phyloP scores from a whole-genome alignment of 2,888 invertebrate species.

The Oscheius sp. region DNA sequence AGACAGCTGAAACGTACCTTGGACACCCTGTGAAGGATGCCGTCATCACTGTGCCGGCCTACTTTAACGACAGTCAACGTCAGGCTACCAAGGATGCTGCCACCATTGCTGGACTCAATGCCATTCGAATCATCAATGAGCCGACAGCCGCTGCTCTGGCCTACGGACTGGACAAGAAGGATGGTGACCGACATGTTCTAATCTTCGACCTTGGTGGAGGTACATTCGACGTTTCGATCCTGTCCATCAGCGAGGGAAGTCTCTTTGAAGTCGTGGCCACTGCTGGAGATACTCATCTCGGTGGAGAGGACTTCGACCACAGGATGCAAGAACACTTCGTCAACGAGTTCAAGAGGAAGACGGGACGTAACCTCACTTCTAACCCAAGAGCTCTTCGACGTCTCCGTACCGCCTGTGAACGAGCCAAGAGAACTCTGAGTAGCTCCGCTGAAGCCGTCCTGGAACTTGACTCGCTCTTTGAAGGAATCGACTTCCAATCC shows the following conservation, averaged over 20 bases:
- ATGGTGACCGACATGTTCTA: constrained; percentile 62
- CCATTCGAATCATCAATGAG: constrained; percentile 76
- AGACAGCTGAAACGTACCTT: constrained; percentile 74
- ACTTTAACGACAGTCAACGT: constrained; percentile 81
- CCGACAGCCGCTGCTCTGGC: constrained; percentile 82
- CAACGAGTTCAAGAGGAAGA: constrained; percentile 77
- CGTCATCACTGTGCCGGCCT: constrained; percentile 89
- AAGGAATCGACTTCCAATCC: constrained; percentile 95
- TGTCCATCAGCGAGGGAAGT: constrained; percentile 57
- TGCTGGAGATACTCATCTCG: constrained; percentile 82
- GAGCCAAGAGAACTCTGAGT: constrained; percentile 80
- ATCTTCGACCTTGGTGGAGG: constrained; percentile 75
- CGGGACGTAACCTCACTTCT: constrained; percentile 85
- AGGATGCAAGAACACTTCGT: constrained; percentile 74
- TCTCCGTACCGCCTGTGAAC: constrained; percentile 87
- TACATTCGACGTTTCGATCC: constrained; percentile 76
- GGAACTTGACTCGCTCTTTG: constrained; percentile 93
- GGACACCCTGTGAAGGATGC: constrained; percentile 78
- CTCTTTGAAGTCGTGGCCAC: constrained; percentile 74
- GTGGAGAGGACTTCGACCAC: constrained; percentile 64
- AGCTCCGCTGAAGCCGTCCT: constrained; percentile 77
- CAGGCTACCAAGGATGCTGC: constrained; percentile 79
- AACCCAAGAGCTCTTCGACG: constrained; percentile 91
- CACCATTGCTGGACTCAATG: constrained; percentile 75
- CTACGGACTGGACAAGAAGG: constrained; percentile 79